phyloP scores from a whole-genome alignment of 2,797 vertebrate species.

The Selene dorsalis region DNA sequence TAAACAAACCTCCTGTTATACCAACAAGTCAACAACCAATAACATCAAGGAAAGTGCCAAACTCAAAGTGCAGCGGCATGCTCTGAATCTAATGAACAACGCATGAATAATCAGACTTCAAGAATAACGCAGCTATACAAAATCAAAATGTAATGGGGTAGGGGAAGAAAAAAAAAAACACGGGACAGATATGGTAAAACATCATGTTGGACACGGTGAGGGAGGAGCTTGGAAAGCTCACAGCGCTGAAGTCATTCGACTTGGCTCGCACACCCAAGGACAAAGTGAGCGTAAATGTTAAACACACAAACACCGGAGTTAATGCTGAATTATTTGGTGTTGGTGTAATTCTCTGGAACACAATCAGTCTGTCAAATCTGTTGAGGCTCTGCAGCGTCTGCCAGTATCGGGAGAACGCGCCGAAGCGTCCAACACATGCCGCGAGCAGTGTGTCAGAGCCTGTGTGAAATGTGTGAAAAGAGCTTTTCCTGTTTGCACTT shows the following conservation, averaged over 20 bases:
- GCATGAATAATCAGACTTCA: constrained; percentile 22
- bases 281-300: constrained; percentile 51
- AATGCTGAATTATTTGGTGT: constrained; percentile 56
- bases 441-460: constrained; percentile 47
- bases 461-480: constrained; percentile 40
- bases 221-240: constrained; percentile 51
- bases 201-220: constrained; percentile 26
- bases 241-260: constrained; percentile 65
- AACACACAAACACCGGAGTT: constrained; percentile 56
- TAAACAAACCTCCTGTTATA: constrained; percentile 23
- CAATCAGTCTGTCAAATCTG: constrained; percentile 57
- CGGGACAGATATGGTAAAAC: constrained; percentile 37
- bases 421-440: constrained; percentile 49
- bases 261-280: constrained; percentile 55
- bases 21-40: constrained; percentile 48
- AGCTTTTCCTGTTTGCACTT: constrained; percentile 39
- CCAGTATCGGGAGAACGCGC: constrained; percentile 50
- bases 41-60: constrained; percentile 37
- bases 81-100: constrained; percentile 27
- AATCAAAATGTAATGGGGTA: constrained; percentile 46
- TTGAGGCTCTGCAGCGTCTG: constrained; percentile 45
- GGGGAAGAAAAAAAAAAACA: constrained; percentile 8
- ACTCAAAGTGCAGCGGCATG: constrained; percentile 50
- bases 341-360: constrained; percentile 72
- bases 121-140: constrained; percentile 21